These are phyloP conservation scores for Cephus spinipes DNA, from an alignment of 2,888 invertebrate species.

Conservation along the genomic window DNA sequence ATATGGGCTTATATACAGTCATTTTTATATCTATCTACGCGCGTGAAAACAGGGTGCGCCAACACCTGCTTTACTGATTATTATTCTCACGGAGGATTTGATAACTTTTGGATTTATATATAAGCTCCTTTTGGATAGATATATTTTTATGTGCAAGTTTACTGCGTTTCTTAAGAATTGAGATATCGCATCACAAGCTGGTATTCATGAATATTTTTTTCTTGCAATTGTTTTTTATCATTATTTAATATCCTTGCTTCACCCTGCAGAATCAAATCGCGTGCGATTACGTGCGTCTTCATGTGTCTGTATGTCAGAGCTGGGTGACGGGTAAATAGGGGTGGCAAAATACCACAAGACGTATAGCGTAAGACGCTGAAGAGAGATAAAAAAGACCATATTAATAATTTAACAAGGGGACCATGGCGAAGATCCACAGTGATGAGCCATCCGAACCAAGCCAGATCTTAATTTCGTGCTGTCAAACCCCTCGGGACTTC, in stretches of 20 bases:
- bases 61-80: background rate
- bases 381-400: background rate
- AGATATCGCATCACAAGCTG: background rate
- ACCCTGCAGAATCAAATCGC: background rate
- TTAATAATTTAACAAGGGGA: background rate
- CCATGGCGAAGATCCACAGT: background rate
- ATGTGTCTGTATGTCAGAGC: background rate
- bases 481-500: conserved; percentile 27
- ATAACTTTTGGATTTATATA: background rate
- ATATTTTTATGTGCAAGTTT: background rate
- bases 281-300: too few species aligned
- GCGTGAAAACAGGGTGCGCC: background rate
- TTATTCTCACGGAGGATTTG: background rate
- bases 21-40: background rate
- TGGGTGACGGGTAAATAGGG: background rate
- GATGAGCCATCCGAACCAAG: background rate
- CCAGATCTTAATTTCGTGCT: conserved; percentile 20
- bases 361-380: background rate
- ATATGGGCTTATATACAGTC: background rate
- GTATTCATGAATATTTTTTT: background rate
- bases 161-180: background rate
- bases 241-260: background rate
- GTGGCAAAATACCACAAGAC: background rate
- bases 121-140: background rate
- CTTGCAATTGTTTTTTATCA: background rate